Evolutionary conservation across 2,113 vertebrate genomes (phyloP), one percentile per base, ranked within the genome.

Genomic region (Sorex fumeus): DNA sequence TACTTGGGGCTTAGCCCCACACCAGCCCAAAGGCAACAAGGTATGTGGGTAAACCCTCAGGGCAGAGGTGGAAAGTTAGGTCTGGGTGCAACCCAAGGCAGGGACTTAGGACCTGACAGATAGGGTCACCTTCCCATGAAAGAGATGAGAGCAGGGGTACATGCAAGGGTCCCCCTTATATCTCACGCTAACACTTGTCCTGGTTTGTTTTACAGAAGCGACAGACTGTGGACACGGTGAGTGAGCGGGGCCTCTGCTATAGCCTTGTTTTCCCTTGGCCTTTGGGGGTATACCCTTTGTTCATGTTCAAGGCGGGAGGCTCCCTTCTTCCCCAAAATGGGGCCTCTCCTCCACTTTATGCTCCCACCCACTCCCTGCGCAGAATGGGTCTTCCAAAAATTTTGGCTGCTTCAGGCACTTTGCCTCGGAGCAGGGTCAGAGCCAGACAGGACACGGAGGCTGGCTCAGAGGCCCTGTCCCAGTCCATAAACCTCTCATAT

Each of bases 121-220:
- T 9, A 3, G 79, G 71, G 47, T 28, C 66, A 28, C 67, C 45
- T 60, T 19, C 43, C 84, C 28, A 40, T 62, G 60, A 6, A 34
- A 69, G 82, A 2, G 0, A 7, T 62, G 30, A 8, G 11, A 30
- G 79, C 47, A 50, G 47, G 47, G 13, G 47, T 9, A 50, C 47
- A 13, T 6, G 47, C 47, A 50, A 13, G 47, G 47, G 9, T 2
- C 13, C 13, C 47, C 47, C 47, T 50, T 50, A 9, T 50, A 50
- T 50, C 47, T 84, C 23, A 91, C 87, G 0, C 57, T 45, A 7
- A 25, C 27, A 69, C n/a, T 79, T 25, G 21, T 23, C 25, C 67
- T 28, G 84, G 30, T 86, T 97, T 93, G 94, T 94, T 97, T 98
- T 96, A 86, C 97, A 98, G 98, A 98, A 97, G 40, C 96, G 93